Base-by-base conservation (phyloP, 1,140 invertebrate species). In the Cecropterus lyciades region DNA sequence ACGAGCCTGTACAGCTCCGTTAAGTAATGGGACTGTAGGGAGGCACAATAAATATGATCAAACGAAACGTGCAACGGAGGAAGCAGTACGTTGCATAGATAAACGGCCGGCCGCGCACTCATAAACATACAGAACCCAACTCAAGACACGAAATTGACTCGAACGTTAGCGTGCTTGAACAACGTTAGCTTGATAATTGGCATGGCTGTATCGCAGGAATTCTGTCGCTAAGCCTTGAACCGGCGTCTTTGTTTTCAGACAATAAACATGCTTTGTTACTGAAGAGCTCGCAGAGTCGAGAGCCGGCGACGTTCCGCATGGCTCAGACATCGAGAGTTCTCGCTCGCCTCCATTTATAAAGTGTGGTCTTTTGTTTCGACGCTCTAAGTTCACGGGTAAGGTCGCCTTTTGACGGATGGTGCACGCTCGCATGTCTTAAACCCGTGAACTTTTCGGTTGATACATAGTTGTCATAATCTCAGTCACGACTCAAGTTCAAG, bases 41-140 rank as follows among this genome's bases (percentile, higher is more conserved):
- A 69, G 63, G 51, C 68, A 79, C 77, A 76, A 86, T 85, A 87
- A 90, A 90, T 84, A 87, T 87, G 85, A 87, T 84, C 80, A 82
- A 86, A 86, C 77, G 82, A 86, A 90, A 88, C 84, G 79, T 79
- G 81, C 77, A 77, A 75, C 80, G 63, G 77, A 89, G 85, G 85
- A 89, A 87, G 87, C 75, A 79, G 78, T 84, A 82, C 65, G 69
- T 87, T 84, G 87, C 78, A 82, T 82, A 87, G 87, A 88, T 88
- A 87, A 86, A 89, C 78, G 73, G 65, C 72, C 56, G 33, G 46
- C 53, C 20, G 56, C 64, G 74, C 65, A 68, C 74, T 73, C 80
- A 82, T 88, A 88, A 88, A 90, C 75, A 80, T 77, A 73, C 75
- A 57, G 70, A 80, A 73, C 68, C 69, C 62, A 68, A 75, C 73